A percentile compares a stretch with the other conserved stretches of the same genome.
These are phyloP conservation scores for Copsychus sechellarum DNA, from an alignment of 2,113 vertebrate genomes.

Conservation along the genomic window DNA sequence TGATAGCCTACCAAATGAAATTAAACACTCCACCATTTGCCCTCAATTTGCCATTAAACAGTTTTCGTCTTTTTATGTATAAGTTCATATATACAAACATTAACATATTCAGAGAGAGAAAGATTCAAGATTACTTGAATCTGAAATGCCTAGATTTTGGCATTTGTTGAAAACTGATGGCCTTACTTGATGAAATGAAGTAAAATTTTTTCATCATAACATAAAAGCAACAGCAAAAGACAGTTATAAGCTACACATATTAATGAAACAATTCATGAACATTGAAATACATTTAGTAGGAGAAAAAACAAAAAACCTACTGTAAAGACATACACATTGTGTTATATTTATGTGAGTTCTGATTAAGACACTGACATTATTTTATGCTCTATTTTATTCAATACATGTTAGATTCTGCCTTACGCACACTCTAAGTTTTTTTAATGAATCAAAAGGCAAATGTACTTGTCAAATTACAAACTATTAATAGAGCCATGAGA, in stretches of 20 bases:
- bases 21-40: background rate
- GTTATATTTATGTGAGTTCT: background rate
- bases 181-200: background rate
- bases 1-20: background rate
- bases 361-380: background rate
- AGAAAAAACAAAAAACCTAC: background rate
- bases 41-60: background rate
- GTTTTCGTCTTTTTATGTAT: background rate
- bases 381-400: background rate
- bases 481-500: background rate
- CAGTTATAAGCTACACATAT: background rate
- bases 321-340: background rate
- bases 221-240: background rate
- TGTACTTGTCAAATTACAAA: background rate
- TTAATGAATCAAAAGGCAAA: background rate
- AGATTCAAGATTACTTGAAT: background rate
- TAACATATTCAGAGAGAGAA: background rate
- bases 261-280: background rate
- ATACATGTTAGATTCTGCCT: background rate
- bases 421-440: background rate
- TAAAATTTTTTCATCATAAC: background rate
- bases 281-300: background rate
- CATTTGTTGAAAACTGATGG: background rate
- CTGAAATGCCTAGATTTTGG: background rate
- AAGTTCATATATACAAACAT: background rate